Base-by-base conservation (phyloP, 2,888 invertebrate species). In the Exocentrus adspersus region DNA sequence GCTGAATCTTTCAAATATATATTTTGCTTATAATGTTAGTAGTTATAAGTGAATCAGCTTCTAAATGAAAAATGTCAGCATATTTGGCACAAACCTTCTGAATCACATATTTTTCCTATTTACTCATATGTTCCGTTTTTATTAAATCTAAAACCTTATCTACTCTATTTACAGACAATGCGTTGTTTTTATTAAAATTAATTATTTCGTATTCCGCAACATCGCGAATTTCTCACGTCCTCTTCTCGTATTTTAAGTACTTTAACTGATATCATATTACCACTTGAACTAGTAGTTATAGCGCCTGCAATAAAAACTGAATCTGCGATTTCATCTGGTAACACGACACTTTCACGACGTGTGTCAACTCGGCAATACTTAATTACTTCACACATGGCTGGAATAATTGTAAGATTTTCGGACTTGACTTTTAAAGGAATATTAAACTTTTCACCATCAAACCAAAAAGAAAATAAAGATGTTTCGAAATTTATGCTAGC, bases 11-110 rank as follows among this genome's bases (percentile, higher is more conserved):
- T 52, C 48, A 74, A 53, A 6, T 60, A 41, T 14, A 69, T 74
- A n/a, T 56, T 64, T 63, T 70, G 65, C 62, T 71, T 66, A 17
- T 60, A 70, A 73, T 59, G 61, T 70, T 70, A 7, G 72, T 74
- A 16, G 66, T 61, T 2, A 70, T 62, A 54, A 72, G 59, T 43
- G 54, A 52, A 48, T 72, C 71, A 10, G 51, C 53, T 12, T 67
- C 60, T 63, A 74, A 66, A 37, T 61, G 51, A 57, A 71, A 70
- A 30, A 69, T 61, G 42, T 71, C 64, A 5, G 64, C 50, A 32
- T 32, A 65, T 62, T 71, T 69, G 6, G 62, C 64, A 48, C 65
- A 70, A 45, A 66, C 17, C 53, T 60, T 54, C 67, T 32, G 9
- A 67, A 21, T 20, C n/a, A 60, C 61, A 28, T 16, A 17, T 41